phyloP scores from a whole-genome alignment of 1,140 invertebrate species.

The Heterodera schachtii region DNA sequence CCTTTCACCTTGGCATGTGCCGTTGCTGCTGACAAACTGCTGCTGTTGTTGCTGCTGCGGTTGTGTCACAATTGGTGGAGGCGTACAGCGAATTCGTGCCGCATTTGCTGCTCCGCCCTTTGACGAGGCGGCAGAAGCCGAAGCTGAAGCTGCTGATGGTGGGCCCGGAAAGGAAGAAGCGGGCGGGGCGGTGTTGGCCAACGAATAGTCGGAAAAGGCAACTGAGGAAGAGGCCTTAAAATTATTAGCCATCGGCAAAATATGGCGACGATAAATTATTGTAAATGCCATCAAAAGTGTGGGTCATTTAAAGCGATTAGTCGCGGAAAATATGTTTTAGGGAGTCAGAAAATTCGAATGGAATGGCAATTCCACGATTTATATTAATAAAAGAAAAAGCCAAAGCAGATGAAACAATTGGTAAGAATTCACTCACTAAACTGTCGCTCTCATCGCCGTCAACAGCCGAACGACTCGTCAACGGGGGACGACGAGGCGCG shows the following conservation, averaged over 20 bases:
- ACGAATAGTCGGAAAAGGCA: constrained; percentile 22
- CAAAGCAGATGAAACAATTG: neutral
- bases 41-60: constrained; percentile 5
- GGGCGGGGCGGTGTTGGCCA: constrained; percentile 13
- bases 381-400: neutral
- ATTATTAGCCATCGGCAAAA: too few relatives aligned
- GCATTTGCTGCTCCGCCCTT: neutral
- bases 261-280: too few relatives aligned
- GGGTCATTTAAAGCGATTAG: too few relatives aligned
- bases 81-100: constrained; percentile 20
- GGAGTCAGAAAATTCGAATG: too few relatives aligned
- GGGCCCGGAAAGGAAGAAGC: neutral
- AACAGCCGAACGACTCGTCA: neutral
- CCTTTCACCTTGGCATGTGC: neutral
- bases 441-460: constrained; percentile 23
- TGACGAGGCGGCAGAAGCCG: too few relatives aligned
- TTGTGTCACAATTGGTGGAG: constrained; percentile 20
- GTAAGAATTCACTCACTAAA: constrained; percentile 5
- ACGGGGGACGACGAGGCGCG: neutral
- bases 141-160: neutral
- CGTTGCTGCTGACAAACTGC: neutral
- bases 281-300: too few relatives aligned
- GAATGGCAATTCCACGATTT: too few relatives aligned
- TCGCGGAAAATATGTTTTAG: too few relatives aligned
- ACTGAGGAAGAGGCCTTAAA: constrained; percentile 6